Conservation (phyloP, 2,113 vertebrate species). For the Gymnobelideus leadbeateri region DNA sequence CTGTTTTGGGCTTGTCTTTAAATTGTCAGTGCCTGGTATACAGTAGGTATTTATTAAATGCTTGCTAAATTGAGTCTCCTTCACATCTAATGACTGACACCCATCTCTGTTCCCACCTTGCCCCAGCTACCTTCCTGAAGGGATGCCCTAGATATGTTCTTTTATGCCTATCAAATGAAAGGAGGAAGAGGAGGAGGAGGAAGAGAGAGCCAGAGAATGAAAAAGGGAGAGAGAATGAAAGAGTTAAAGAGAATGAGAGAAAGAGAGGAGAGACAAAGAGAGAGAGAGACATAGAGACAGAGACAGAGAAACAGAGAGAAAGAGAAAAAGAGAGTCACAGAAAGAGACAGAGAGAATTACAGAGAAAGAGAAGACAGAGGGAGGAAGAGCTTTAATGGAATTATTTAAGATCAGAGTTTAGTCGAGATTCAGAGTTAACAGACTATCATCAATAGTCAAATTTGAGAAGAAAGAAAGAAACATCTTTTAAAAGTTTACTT, state of each 20-base stretch:
- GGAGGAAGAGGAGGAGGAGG: no score
- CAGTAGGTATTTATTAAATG: background rate
- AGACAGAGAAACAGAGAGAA: background rate
- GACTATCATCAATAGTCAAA: background rate
- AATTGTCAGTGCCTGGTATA: background rate
- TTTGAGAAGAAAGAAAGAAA: conserved; percentile 32
- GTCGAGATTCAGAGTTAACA: conserved; percentile 10
- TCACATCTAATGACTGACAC: background rate
- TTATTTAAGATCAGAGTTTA: background rate
- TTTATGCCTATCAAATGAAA: background rate
- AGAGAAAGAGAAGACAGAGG: background rate
- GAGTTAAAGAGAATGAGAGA: no score
- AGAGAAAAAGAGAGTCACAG: no score
- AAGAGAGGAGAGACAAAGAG: background rate
- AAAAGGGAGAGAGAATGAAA: no score
- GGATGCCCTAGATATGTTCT: background rate
- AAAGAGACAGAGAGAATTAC: background rate
- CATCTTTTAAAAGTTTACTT: conserved; percentile 34
- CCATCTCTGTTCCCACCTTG: background rate
- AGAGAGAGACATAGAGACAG: no score
- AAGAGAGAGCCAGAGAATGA: background rate
- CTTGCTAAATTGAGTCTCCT: background rate
- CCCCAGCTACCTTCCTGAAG: background rate
- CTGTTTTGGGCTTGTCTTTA: background rate
- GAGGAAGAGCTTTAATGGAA: background rate